phyloP scores from a whole-genome alignment of 2,888 invertebrate genomes.

The Oasisia sp. region DNA sequence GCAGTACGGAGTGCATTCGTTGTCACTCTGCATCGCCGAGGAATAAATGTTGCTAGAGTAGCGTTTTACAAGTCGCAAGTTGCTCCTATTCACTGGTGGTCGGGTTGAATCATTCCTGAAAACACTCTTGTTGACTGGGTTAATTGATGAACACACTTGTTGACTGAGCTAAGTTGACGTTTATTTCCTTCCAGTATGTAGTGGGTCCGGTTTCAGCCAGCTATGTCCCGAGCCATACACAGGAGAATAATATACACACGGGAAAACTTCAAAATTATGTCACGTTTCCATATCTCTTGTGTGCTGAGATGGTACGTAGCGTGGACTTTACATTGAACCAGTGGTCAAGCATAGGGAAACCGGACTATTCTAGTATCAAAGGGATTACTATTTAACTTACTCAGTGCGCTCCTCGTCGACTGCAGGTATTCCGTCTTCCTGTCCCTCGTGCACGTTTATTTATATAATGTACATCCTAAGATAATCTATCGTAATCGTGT shows the following conservation, averaged over 20 bases:
- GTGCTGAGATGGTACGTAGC: background rate
- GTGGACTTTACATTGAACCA: background rate
- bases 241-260: background rate
- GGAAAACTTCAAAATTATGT: background rate
- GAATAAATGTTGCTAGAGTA: too few species aligned
- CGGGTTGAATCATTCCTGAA: too few species aligned
- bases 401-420: background rate
- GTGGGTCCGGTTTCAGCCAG: background rate
- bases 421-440: background rate
- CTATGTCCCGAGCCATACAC: background rate
- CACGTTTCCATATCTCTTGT: background rate
- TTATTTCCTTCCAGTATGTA: too few species aligned
- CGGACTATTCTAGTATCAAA: background rate
- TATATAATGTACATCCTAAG: background rate
- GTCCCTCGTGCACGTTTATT: background rate
- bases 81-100: too few species aligned
- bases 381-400: background rate
- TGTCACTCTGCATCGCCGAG: too few species aligned
- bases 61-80: too few species aligned
- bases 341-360: too few species aligned
- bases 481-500: background rate
- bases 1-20: too few species aligned
- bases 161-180: too few species aligned
- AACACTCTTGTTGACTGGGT: too few species aligned
- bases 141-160: too few species aligned